Percentiles rank a stretch among this genome's conserved stretches.
phyloP scores from a whole-genome alignment of 2,797 vertebrate genomes.

The Manis javanica region DNA sequence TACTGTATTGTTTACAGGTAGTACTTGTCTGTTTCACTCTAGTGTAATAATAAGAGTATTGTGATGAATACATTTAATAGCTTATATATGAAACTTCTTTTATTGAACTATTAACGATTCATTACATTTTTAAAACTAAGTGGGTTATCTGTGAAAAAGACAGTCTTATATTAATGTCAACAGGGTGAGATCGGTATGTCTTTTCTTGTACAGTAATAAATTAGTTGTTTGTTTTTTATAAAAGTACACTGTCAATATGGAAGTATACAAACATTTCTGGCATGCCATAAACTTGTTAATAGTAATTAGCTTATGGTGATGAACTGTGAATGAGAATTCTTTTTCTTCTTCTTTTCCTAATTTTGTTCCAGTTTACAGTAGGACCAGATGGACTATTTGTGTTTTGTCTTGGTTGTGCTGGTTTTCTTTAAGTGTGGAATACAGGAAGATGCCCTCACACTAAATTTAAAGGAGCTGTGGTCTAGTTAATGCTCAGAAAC shows the following conservation, averaged over 20 bases:
- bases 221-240: not conserved
- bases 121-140: not conserved
- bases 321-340: not conserved
- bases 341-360: not conserved
- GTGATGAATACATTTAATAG: not conserved
- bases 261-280: not conserved
- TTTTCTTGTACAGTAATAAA: not conserved
- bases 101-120: not conserved
- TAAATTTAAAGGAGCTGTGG: not conserved
- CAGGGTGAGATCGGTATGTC: not conserved
- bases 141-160: not conserved
- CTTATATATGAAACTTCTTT: not conserved
- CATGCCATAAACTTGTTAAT: not conserved
- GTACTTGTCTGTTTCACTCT: not conserved
- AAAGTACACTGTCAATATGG: not conserved
- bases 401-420: not conserved
- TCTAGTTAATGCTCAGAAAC: not conserved
- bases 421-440: not conserved
- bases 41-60: not conserved
- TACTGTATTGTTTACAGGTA: not conserved
- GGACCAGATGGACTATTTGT: not conserved
- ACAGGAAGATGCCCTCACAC: not conserved
- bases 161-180: not conserved
- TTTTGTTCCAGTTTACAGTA: not conserved
- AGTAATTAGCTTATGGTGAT: not conserved